These are phyloP conservation scores for Ciconia nigra DNA, from an alignment of 2,797 vertebrate genomes.

Conservation along the genomic window DNA sequence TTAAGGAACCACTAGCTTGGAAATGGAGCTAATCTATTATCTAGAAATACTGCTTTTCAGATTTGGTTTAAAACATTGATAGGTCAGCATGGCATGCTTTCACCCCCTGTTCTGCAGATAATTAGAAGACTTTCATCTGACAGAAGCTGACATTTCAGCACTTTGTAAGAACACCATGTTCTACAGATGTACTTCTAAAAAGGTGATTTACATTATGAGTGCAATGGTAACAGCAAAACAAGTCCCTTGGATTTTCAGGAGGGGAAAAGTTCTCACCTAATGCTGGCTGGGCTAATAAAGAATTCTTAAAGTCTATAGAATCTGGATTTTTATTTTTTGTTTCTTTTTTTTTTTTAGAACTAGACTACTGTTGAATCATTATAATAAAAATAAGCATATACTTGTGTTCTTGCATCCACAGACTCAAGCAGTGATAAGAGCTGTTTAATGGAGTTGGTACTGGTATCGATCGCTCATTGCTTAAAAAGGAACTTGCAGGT, in stretches of 20 bases:
- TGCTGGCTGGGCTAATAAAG: neutral
- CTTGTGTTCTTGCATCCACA: neutral
- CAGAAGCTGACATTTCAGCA: neutral
- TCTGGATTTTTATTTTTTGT: neutral
- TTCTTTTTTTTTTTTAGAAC: neutral
- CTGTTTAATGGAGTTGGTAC: constrained; percentile 28
- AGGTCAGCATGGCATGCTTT: neutral
- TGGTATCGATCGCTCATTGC: constrained; percentile 15
- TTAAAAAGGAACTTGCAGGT: constrained; percentile 57
- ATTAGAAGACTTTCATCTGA: neutral
- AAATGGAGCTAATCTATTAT: neutral
- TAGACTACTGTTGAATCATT: neutral
- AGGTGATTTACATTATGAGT: neutral
- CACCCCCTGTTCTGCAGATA: neutral
- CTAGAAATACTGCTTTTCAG: neutral
- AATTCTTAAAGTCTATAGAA: neutral
- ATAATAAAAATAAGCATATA: neutral
- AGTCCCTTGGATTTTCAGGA: neutral
- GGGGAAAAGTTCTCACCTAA: neutral
- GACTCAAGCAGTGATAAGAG: neutral
- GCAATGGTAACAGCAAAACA: neutral
- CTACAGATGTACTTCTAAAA: neutral
- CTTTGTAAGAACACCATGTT: neutral
- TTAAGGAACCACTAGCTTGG: neutral
- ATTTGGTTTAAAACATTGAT: neutral